These are phyloP conservation scores for Cotesia typhae DNA, from an alignment of 1,140 invertebrate species.

Conservation along the genomic window DNA sequence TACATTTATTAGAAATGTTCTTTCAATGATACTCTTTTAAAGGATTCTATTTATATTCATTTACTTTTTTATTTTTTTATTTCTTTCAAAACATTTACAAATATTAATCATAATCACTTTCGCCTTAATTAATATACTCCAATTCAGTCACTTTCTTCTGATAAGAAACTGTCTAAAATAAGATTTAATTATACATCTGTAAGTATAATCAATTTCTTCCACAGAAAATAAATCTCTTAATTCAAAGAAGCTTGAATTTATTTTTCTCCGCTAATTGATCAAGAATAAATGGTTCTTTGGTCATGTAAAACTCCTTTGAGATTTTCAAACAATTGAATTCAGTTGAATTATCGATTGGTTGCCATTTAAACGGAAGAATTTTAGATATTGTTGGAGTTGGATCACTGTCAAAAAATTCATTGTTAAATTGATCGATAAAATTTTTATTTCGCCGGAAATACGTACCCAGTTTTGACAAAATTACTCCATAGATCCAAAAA, in stretches of 20 bases:
- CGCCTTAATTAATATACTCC: no score
- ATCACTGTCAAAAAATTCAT: background rate
- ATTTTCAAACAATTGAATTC: constrained; percentile 40
- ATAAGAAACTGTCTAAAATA: no score
- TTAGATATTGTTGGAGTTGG: constrained; percentile 34
- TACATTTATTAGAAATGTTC: no score
- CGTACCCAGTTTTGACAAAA: constrained; percentile 57
- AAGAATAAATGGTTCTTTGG: constrained; percentile 22
- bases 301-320: constrained; percentile 37
- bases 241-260: constrained; percentile 11
- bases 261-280: constrained; percentile 16
- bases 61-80: no score
- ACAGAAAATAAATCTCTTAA: no score
- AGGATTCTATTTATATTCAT: no score
- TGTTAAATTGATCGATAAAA: background rate
- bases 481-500: constrained; percentile 58
- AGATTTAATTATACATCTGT: no score
- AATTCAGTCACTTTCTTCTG: no score
- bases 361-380: constrained; percentile 52
- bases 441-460: background rate
- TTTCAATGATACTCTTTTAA: no score
- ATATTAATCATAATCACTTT: no score
- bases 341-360: constrained; percentile 44
- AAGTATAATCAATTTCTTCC: no score
- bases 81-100: no score